phyloP scores from a whole-genome alignment of 1,140 invertebrate species.

The Zaprionus gabonicus region DNA sequence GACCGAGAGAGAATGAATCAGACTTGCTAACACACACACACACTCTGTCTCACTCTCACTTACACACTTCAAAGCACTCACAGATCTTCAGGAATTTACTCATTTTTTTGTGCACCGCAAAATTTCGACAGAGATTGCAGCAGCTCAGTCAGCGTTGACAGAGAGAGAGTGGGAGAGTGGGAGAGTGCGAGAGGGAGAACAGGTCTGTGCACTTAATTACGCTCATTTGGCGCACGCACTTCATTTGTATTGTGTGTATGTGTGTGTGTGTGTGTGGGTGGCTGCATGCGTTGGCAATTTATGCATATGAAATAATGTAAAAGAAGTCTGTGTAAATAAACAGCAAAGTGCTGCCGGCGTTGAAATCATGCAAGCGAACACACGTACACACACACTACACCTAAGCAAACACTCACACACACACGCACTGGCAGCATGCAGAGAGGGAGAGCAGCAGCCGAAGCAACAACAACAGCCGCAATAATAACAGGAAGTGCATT shows the following conservation, averaged over 20 bases:
- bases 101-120: conserved; percentile 19
- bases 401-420: conserved; percentile 64
- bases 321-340: conserved; percentile 80
- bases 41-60: conserved; percentile 2
- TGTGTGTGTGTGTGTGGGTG: conserved; percentile 39
- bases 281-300: conserved; percentile 64
- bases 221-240: conserved; percentile 62
- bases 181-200: conserved; percentile 8
- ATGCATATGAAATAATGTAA: conserved; percentile 75
- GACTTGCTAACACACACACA: neutral
- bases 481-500: conserved; percentile 80
- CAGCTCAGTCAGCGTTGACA: neutral
- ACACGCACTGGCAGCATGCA: conserved; percentile 29
- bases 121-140: conserved; percentile 27
- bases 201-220: conserved; percentile 68
- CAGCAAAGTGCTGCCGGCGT: conserved; percentile 77
- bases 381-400: conserved; percentile 53
- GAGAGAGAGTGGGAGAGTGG: neutral
- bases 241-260: conserved; percentile 16
- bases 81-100: neutral
- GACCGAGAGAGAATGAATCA: conserved; percentile 13
- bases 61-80: neutral
- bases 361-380: conserved; percentile 72
- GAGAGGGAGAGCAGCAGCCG: neutral
- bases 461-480: conserved; percentile 48